phyloP scores from a whole-genome alignment of 2,113 vertebrate genomes.

The Greenwoodochromis staneri region DNA sequence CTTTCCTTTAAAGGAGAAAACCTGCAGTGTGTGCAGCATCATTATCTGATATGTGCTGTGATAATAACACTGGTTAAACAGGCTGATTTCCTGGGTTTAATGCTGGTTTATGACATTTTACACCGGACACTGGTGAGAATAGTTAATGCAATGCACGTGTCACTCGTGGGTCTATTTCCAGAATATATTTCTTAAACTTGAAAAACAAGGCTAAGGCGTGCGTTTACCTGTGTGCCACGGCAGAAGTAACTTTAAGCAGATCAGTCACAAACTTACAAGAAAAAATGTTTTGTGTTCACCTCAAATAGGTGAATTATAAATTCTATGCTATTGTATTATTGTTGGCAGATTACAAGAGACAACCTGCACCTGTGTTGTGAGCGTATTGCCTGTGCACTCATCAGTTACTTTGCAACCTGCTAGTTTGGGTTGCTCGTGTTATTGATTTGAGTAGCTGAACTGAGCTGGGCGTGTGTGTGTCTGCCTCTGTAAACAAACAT shows the following conservation, averaged over 20 bases:
- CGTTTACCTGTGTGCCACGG: rapidly evolving
- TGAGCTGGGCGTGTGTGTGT: not conserved
- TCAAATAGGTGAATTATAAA: not conserved
- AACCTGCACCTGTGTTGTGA: not conserved
- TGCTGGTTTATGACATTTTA: not conserved
- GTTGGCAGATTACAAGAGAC: not conserved
- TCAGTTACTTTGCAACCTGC: not conserved
- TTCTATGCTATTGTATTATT: not conserved
- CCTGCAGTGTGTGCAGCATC: not conserved
- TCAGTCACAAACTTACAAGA: not conserved
- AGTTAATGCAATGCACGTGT: not conserved
- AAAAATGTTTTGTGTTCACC: not conserved
- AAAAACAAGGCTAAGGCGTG: not conserved
- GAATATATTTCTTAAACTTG: not conserved
- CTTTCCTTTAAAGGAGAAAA: not conserved
- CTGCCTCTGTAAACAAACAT: not conserved
- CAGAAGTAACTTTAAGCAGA: not conserved
- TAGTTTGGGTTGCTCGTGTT: not conserved
- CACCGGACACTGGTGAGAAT: not conserved
- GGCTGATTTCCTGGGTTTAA: not conserved
- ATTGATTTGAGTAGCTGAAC: not conserved
- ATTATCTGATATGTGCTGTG: not conserved
- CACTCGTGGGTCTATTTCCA: not conserved
- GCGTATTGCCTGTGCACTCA: not conserved
- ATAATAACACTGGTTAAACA: not conserved